phyloP scores from a whole-genome alignment of 1,140 invertebrate species.

The Penaeus indicus region DNA sequence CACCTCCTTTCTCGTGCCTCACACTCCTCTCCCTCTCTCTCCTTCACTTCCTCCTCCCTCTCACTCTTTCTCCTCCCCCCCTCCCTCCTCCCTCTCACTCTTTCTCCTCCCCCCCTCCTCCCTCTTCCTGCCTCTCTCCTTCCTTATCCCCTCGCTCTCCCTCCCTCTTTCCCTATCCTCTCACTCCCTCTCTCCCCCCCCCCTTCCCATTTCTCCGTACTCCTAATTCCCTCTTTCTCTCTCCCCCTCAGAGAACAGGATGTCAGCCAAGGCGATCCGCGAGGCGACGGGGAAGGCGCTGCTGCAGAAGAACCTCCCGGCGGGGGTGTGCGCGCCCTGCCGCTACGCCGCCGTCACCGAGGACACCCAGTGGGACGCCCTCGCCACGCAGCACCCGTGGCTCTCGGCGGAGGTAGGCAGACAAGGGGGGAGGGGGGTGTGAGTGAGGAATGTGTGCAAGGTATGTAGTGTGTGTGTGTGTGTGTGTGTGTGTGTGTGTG shows the following conservation, averaged over 20 bases:
- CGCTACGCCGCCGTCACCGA: conserved; percentile 86
- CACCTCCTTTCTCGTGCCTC: no score
- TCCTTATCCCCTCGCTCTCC: background rate
- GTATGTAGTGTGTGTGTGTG: no score
- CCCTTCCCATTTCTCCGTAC: background rate
- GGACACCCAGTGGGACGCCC: conserved; percentile 83
- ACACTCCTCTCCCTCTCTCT: background rate
- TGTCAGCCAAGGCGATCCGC: conserved; percentile 98
- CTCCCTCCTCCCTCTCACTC: background rate
- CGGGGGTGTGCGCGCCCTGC: conserved; percentile 80
- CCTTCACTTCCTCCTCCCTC: background rate
- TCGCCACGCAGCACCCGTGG: conserved; percentile 88
- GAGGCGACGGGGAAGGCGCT: conserved; percentile 96
- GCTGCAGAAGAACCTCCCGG: conserved; percentile 86
- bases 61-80: no score
- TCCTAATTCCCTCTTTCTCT: background rate
- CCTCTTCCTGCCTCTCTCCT: background rate
- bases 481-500: background rate
- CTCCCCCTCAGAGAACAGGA: conserved; percentile 69
- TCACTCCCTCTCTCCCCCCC: background rate
- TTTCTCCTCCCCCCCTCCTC: background rate
- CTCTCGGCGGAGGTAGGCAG: conserved; percentile 79
- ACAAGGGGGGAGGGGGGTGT: background rate
- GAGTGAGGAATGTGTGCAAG: no score
- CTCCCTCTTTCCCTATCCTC: background rate